Base-by-base conservation (phyloP, 2,888 invertebrate genomes). In the Nomada flava region DNA sequence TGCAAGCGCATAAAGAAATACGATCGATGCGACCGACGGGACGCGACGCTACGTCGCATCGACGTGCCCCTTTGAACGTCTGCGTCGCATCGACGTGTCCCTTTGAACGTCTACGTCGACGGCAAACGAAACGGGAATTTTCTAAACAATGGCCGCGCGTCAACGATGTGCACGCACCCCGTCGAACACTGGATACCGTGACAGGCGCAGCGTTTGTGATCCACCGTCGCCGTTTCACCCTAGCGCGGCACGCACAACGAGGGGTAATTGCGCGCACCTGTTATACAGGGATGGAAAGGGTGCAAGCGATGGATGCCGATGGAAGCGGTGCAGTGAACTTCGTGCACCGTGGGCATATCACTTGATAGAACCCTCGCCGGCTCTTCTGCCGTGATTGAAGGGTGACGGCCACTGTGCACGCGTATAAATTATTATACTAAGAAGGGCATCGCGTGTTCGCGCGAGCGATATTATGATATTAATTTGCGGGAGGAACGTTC, bases 91-190 rank as follows among this genome's bases (percentile, higher is more conserved):
- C 53, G 11, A 26, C 59, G 5, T 68, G 67, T 9, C 60, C 18
- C 64, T 78, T 65, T 57, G 71, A 71, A 50, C 68, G 23, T 47
- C 71, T 47, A 52, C 47, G 67, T 23, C 59, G 52, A 0, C 29
- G 29, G 23, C 71, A 47, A 69, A 65, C 57, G 68, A 70, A 36
- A 70, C 70, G 71, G 74, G 62, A 67, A 74, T 82, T 77, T 78
- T 77, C 70, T 77, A 63, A 83, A 83, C 83, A 67, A 36, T 59
- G 55, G 29, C 26, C 70, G 52, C 67, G 57, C 59, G 76, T 64
- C 72, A 69, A 76, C 82, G 55, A 83, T 82, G 83, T 83, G 83
- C 82, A 83, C 82, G 82, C 83, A 83, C 71, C 50, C 68, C 52
- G 78, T 23, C 82, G 83, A 68, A 63, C 83, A 78, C 47, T 20